Conservation (phyloP, 1,140 invertebrate species). For the Pemphigus obesinymphae region DNA sequence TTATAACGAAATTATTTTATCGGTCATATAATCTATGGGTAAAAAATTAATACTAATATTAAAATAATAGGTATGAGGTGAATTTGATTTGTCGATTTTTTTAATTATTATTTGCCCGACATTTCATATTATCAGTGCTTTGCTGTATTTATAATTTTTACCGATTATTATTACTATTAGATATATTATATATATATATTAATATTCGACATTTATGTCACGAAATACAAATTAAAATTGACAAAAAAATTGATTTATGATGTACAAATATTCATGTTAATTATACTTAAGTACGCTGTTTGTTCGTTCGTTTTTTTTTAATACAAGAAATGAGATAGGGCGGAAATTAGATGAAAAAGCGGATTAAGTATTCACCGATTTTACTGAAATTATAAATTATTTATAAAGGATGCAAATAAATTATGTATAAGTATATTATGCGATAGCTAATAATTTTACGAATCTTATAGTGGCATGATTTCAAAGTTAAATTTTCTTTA, state of each 20-base stretch:
- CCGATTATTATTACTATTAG: background rate
- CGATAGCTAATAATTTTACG: background rate
- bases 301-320: too few species aligned
- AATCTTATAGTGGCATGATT: background rate
- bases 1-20: too few species aligned
- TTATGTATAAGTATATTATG: background rate
- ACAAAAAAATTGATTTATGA: background rate
- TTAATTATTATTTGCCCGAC: background rate
- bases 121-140: background rate
- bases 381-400: background rate
- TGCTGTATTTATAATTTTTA: background rate
- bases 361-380: too few species aligned
- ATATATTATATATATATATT: too few species aligned
- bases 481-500: background rate
- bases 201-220: too few species aligned
- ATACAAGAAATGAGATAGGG: too few species aligned
- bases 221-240: background rate
- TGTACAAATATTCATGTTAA: too few species aligned
- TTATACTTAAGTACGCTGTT: too few species aligned
- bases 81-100: constrained; percentile 2
- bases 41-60: too few species aligned
- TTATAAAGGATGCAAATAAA: background rate
- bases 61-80: too few species aligned
- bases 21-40: too few species aligned
- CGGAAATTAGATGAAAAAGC: too few species aligned